These are phyloP conservation scores for Aradophagus sp. DNA, from an alignment of 1,140 invertebrate genomes.

Conservation along the genomic window DNA sequence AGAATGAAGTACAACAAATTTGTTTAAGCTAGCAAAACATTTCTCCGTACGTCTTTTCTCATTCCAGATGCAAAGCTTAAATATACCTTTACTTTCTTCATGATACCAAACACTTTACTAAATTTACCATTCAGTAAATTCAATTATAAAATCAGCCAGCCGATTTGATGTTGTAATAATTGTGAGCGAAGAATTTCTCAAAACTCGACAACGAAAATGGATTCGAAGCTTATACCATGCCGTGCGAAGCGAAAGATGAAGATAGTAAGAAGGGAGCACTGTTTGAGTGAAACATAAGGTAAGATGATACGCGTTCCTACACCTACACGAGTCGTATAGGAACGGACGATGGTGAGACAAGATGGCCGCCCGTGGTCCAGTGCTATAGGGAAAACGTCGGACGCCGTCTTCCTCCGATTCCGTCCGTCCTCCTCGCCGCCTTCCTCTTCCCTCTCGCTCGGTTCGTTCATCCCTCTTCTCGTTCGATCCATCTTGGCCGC, in stretches of 20 bases:
- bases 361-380: conserved; percentile 63
- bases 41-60: too few relatives aligned
- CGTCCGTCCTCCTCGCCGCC: conserved; percentile 48
- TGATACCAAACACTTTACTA: too few relatives aligned
- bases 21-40: too few relatives aligned
- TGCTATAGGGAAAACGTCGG: conserved; percentile 64
- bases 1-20: too few relatives aligned
- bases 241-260: conserved; percentile 34
- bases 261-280: conserved; percentile 38
- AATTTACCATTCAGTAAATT: too few relatives aligned
- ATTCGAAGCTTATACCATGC: conserved; percentile 10
- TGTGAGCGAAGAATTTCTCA: background rate
- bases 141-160: too few relatives aligned
- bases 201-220: conserved; percentile 17
- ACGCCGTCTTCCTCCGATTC: conserved; percentile 63
- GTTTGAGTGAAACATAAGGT: conserved; percentile 60
- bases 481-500: conserved; percentile 31
- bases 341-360: conserved; percentile 56
- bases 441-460: conserved; percentile 30
- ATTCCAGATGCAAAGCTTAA: too few relatives aligned
- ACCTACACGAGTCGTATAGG: conserved; percentile 53
- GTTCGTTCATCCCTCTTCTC: conserved; percentile 42
- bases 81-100: too few relatives aligned
- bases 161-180: background rate
- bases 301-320: conserved; percentile 60